phyloP scores from a whole-genome alignment of 1,140 invertebrate species.

The Nixonia krombeini region DNA sequence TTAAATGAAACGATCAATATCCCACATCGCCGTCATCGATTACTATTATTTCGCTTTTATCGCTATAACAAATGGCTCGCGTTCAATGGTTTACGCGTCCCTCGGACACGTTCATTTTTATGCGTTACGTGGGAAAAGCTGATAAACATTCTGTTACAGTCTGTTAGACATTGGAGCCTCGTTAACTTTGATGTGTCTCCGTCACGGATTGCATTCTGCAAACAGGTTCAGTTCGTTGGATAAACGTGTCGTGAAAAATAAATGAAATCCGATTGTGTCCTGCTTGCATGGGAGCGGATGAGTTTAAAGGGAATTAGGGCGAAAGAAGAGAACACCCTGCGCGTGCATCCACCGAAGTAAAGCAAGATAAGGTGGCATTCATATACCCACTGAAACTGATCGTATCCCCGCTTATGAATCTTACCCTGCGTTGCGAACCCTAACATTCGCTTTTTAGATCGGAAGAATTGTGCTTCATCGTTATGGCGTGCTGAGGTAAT shows the following conservation, averaged over 20 bases:
- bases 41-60: conserved; percentile 9
- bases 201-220: conserved; percentile 23
- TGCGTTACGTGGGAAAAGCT: conserved; percentile 9
- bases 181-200: conserved; percentile 30
- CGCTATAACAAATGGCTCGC: conserved; percentile 1
- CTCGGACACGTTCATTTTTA: conserved; percentile 24
- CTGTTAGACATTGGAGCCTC: conserved; percentile 19
- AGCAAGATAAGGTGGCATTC: conserved; percentile 53
- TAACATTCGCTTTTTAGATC: too few species aligned
- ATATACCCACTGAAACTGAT: conserved; percentile 19
- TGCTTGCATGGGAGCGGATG: conserved; percentile 22
- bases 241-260: conserved; percentile 56
- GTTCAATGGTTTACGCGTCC: conserved; percentile 7
- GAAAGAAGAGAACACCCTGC: conserved; percentile 39
- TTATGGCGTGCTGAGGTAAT: too few species aligned
- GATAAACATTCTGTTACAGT: conserved; percentile 17
- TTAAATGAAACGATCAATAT: background rate
- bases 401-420: conserved; percentile 36
- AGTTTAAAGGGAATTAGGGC: conserved; percentile 59
- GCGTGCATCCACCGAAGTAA: conserved; percentile 46
- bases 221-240: conserved; percentile 22
- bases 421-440: too few species aligned
- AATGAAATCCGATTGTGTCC: conserved; percentile 54
- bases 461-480: too few species aligned
- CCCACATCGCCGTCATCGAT: conserved; percentile 4